phyloP scores from a whole-genome alignment of 2,888 invertebrate species.

The Drosophila prolongata region DNA sequence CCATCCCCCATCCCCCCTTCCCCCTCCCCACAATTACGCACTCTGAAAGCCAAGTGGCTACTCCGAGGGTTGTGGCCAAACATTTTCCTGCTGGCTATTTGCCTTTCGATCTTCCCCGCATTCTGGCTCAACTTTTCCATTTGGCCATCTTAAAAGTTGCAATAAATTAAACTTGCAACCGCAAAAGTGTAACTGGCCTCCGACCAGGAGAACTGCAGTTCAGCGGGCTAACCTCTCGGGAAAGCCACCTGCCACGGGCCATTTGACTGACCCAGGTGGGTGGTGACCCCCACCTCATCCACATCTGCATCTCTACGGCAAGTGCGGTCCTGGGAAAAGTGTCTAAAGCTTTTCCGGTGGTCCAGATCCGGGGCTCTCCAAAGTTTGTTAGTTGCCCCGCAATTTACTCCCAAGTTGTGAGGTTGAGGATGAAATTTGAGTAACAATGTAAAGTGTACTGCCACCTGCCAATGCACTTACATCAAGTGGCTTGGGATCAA shows the following conservation, averaged over 20 bases:
- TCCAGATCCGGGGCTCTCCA: too few relatives aligned
- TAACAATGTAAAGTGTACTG: constrained; percentile 5
- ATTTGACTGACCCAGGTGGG: neutral
- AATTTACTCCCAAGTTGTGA: neutral
- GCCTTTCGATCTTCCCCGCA: constrained; percentile 6
- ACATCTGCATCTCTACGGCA: too few relatives aligned
- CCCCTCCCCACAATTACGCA: neutral
- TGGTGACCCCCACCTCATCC: too few relatives aligned
- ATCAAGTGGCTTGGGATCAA: neutral
- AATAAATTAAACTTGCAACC: constrained; percentile 22
- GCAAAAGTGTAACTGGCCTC: constrained; percentile 24
- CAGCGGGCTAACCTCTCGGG: neutral
- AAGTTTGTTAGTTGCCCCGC: constrained; percentile 5
- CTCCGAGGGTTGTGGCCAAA: neutral
- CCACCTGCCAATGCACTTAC: neutral
- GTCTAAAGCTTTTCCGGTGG: neutral
- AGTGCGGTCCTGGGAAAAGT: neutral
- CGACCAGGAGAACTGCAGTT: constrained; percentile 4
- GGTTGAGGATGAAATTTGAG: constrained; percentile 18
- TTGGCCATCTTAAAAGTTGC: constrained; percentile 17
- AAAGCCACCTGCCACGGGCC: constrained; percentile 3
- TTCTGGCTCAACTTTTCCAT: neutral
- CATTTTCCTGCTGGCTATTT: constrained; percentile 2
- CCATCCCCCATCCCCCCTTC: too few relatives aligned
- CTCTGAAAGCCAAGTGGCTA: neutral